Evolutionary conservation across 2,113 vertebrate genomes (phyloP).

Genomic region (Ictidomys tridecemlineatus): DNA sequence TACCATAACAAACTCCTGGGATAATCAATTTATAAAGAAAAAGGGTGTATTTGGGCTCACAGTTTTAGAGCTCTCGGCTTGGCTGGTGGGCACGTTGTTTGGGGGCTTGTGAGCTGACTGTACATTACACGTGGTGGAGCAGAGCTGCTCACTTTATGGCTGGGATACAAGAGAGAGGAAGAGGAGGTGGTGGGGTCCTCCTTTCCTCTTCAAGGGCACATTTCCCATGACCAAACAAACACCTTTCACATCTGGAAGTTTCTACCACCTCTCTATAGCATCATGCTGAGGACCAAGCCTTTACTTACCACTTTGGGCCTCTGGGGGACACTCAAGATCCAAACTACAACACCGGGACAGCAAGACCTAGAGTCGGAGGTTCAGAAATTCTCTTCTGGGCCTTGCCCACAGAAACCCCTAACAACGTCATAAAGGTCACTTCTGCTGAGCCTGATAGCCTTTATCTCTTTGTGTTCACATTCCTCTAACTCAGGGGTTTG

Average conservation of each 20-base stretch:
- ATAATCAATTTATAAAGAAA: background rate
- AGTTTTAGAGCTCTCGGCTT: background rate
- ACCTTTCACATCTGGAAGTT: background rate
- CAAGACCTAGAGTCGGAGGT: background rate
- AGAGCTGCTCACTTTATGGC: background rate
- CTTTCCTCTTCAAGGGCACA: background rate
- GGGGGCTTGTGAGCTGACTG: background rate
- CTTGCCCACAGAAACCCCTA: background rate
- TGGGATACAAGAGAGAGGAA: no score
- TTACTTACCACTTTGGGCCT: background rate
- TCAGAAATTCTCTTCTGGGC: background rate
- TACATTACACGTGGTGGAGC: no score
- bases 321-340: background rate
- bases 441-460: background rate
- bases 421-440: background rate
- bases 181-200: background rate
- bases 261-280: background rate
- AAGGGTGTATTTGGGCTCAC: background rate
- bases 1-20: background rate
- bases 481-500: background rate
- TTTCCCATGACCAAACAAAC: background rate
- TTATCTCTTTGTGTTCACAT: background rate
- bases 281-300: background rate
- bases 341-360: background rate
- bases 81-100: background rate